Evolutionary conservation across 2,888 invertebrate species (phyloP).

Genomic region (Stictocephala bisonia): DNA sequence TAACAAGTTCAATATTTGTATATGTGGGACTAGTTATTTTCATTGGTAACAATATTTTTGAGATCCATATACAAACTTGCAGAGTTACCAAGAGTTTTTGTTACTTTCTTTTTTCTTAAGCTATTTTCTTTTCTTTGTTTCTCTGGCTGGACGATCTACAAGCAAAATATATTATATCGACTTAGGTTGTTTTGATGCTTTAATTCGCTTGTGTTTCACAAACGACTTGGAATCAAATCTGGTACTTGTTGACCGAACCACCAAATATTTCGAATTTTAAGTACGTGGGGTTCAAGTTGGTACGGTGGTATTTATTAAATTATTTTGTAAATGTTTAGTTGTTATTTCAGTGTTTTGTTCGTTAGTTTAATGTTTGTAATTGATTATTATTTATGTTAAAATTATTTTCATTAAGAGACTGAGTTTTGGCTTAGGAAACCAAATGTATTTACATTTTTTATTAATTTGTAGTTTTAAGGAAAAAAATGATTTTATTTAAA

Average conservation of each 20-base stretch:
- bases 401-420: constrained; percentile 30
- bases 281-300: constrained; percentile 9
- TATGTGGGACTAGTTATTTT: constrained; percentile 37
- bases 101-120: constrained; percentile 23
- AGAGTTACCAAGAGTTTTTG: constrained; percentile 34
- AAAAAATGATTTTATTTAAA: too few relatives aligned
- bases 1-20: constrained; percentile 31
- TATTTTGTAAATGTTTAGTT: constrained; percentile 40
- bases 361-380: constrained; percentile 35
- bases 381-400: constrained; percentile 38
- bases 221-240: neutral
- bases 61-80: constrained; percentile 38
- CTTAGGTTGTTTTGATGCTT: constrained; percentile 4
- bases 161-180: too few relatives aligned
- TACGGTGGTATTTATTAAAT: constrained; percentile 39
- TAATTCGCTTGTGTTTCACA: too few relatives aligned
- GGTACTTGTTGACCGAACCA: neutral
- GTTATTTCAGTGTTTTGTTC: constrained; percentile 30
- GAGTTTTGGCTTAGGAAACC: constrained; percentile 34
- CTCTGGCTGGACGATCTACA: constrained; percentile 24
- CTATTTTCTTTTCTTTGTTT: constrained; percentile 13
- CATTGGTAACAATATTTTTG: constrained; percentile 12
- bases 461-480: neutral
- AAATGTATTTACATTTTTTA: constrained; percentile 27
- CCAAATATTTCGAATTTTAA: neutral